Percentiles rank a stretch among this genome's conserved stretches.
These are phyloP conservation scores for Nylanderia fulva DNA, from an alignment of 1,140 invertebrate genomes.

Conservation along the genomic window DNA sequence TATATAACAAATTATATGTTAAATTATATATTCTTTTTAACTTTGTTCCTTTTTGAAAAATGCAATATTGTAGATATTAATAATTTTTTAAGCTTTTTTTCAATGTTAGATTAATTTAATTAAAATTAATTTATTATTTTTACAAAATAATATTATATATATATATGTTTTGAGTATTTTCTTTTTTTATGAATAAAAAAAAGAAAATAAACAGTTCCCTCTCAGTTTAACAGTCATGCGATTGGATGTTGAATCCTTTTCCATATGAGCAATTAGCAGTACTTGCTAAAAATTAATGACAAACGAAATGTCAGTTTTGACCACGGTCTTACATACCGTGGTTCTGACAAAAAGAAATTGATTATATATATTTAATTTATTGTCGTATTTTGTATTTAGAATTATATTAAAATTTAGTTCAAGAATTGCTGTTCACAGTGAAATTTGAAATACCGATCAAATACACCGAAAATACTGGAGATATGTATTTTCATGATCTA, in stretches of 20 bases:
- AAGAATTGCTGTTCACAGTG: neutral
- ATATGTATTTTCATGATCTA: slow-evolving; percentile 35
- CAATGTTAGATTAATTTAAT: no score
- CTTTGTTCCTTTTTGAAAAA: no score
- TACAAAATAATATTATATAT: no score
- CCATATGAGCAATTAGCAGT: neutral
- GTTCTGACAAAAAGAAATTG: neutral
- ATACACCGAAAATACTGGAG: neutral
- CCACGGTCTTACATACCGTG: no score
- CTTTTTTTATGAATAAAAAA: neutral
- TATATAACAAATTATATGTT: no score
- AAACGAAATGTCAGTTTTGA: neutral
- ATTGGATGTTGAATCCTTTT: neutral
- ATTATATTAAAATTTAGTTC: neutral
- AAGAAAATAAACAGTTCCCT: neutral
- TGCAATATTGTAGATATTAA: no score
- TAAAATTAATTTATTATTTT: no score
- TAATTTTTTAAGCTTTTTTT: no score
- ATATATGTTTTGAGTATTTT: neutral
- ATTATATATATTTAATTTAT: neutral
- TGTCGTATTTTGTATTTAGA: neutral
- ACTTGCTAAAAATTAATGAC: slow-evolving; percentile 9
- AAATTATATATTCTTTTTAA: no score
- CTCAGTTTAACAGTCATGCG: neutral
- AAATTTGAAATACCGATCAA: neutral